phyloP scores from a whole-genome alignment of 2,888 invertebrate species.

The Torymus tubicola region DNA sequence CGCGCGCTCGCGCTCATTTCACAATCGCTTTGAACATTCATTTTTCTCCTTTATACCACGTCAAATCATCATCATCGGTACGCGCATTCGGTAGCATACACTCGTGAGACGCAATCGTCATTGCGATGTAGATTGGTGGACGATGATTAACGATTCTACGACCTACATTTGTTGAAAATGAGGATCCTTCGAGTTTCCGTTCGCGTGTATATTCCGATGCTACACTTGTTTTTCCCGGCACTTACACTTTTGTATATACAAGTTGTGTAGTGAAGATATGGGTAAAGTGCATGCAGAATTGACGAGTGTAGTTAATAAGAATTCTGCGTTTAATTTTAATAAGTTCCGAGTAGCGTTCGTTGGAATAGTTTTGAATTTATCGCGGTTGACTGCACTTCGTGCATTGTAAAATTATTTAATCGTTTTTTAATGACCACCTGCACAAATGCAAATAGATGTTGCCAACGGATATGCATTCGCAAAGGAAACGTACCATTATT shows the following conservation, averaged over 20 bases:
- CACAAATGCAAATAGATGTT: slow-evolving; percentile 1
- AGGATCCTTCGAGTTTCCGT: too few species aligned
- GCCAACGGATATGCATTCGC: background rate
- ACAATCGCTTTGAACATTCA: slow-evolving; percentile 38
- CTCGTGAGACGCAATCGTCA: slow-evolving; percentile 11
- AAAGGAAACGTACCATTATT: too few species aligned
- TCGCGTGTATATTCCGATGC: background rate
- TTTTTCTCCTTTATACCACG: slow-evolving; percentile 15
- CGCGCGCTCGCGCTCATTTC: slow-evolving; percentile 12
- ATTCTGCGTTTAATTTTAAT: slow-evolving; percentile 20
- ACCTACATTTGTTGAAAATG: slow-evolving; percentile 20
- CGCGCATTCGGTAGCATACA: slow-evolving; percentile 1
- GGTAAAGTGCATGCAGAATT: slow-evolving; percentile 8
- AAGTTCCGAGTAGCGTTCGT: slow-evolving; percentile 31
- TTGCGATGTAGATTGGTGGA: slow-evolving; percentile 22
- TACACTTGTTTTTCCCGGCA: background rate
- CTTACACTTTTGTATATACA: background rate
- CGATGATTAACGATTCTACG: slow-evolving; percentile 29
- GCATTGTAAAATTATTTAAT: slow-evolving; percentile 32
- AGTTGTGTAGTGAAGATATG: background rate
- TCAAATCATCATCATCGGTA: slow-evolving; percentile 17
- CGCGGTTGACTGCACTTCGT: slow-evolving; percentile 17
- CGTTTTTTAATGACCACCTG: slow-evolving; percentile 14
- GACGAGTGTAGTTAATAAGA: slow-evolving; percentile 16
- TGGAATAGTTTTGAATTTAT: slow-evolving; percentile 20